Evolutionary conservation across 2,797 vertebrate genomes (phyloP), one percentile per base, ranked within the genome.

Genomic region (Manis pentadactyla): DNA sequence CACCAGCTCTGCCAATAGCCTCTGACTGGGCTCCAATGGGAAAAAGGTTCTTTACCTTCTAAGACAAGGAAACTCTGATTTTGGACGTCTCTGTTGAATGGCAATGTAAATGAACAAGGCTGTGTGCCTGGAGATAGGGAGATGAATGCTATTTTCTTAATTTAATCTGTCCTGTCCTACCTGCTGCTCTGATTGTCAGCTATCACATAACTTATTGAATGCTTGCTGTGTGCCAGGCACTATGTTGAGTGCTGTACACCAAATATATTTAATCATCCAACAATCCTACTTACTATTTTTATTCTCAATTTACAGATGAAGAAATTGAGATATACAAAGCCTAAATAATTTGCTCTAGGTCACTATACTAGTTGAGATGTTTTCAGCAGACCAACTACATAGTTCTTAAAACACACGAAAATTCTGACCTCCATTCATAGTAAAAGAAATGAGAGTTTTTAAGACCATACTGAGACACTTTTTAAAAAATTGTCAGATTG

Each of bases 51-150:
- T 29, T 79, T 49, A 13, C 42, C 21, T 64, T 63, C 42, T 39
- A 89, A 93, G 69, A 71, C 57, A 93, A 90, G 46, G 75, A 63
- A 94, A 90, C 64, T 96, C 75, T 51, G n/a, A 87, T 77, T 90
- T 84, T 61, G 63, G 37, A 42, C 61, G 77, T 71, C 89, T 86
- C 57, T 59, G 74, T 53, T 29, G 78, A 88, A 90, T 29, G 25
- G 84, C 61, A 53, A 37, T 37, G 73, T 61, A 82, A 66, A 59
- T 39, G 53, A 95, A 86, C 21, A 79, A 42, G 83, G 87, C 84
- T 83, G 2, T 4, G 31, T 69, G 81, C 73, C 71, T n/a, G 61
- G 75, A 69, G 95, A 91, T 39, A n/a, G 1, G 51, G 55, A 59
- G 61, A 84, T 27, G 57, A 93, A 66, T 68, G 37, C 75, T 84